These are phyloP conservation scores for Oscheius sp. DNA, from an alignment of 2,888 invertebrate species.

Conservation along the genomic window DNA sequence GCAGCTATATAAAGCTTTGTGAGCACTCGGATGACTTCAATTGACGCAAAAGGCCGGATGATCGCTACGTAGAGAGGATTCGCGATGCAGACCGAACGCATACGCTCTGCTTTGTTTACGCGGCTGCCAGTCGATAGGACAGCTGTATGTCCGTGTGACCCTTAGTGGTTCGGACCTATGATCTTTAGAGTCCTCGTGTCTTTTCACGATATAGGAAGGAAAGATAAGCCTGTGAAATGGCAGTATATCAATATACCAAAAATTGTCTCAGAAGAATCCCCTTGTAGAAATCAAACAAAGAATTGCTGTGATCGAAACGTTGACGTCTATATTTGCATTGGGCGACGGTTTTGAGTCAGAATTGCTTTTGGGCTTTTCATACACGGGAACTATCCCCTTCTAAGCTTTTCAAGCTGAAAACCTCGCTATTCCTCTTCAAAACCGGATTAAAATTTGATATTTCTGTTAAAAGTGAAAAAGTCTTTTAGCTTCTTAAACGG, in stretches of 20 bases:
- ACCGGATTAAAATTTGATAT: neutral
- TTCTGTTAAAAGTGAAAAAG: neutral
- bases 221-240: neutral
- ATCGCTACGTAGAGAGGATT: slow-evolving; percentile 1
- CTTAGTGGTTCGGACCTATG: slow-evolving; percentile 1
- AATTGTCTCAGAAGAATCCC: neutral
- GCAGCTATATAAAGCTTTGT: too few relatives aligned
- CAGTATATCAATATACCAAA: neutral
- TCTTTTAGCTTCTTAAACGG: neutral
- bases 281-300: slow-evolving; percentile 15
- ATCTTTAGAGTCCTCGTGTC: neutral
- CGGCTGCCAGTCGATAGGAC: slow-evolving; percentile 35
- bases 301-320: slow-evolving; percentile 1
- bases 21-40: neutral
- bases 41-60: neutral
- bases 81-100: slow-evolving; percentile 22
- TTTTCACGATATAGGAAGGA: neutral
- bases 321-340: slow-evolving; percentile 21
- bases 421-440: slow-evolving; percentile 1
- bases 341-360: slow-evolving; percentile 27
- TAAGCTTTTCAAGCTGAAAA: slow-evolving; percentile 7
- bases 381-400: neutral
- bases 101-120: slow-evolving; percentile 32
- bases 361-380: slow-evolving; percentile 22
- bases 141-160: slow-evolving; percentile 36